phyloP scores from a whole-genome alignment of 1,140 invertebrate species.

The Andricus grossulariae region DNA sequence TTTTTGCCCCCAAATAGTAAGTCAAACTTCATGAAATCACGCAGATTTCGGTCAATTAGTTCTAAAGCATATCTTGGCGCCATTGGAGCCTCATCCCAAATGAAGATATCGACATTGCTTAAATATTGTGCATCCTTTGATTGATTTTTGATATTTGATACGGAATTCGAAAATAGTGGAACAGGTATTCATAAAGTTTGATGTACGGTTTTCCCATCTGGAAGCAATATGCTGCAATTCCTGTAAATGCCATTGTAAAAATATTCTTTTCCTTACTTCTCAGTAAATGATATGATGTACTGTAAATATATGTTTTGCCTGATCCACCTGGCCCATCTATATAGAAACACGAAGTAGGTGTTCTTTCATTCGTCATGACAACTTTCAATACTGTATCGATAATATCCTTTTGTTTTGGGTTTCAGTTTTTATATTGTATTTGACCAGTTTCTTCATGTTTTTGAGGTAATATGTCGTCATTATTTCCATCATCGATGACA shows the following conservation, averaged over 20 bases:
- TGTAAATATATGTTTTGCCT: conserved; percentile 41
- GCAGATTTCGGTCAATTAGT: too few species aligned
- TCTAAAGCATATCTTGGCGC: too few species aligned
- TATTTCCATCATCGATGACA: neutral
- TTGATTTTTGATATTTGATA: neutral
- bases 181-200: conserved; percentile 46
- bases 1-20: conserved; percentile 46
- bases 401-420: conserved; percentile 14
- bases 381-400: conserved; percentile 25
- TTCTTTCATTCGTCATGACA: neutral
- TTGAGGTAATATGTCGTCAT: neutral
- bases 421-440: neutral
- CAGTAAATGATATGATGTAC: conserved; percentile 10
- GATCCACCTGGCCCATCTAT: conserved; percentile 39
- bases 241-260: too few species aligned
- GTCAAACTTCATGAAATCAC: too few species aligned
- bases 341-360: conserved; percentile 18
- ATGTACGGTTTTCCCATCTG: conserved; percentile 50
- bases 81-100: conserved; percentile 50
- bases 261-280: conserved; percentile 5
- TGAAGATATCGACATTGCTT: conserved; percentile 44
- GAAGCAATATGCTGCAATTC: conserved; percentile 36
- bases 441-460: neutral
- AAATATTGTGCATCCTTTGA: conserved; percentile 34
- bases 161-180: conserved; percentile 36